A percentile compares a stretch with the other conserved stretches of the same genome.
Evolutionary conservation across 2,113 vertebrate species (phyloP).

Genomic region (Leucopsar rothschildi): DNA sequence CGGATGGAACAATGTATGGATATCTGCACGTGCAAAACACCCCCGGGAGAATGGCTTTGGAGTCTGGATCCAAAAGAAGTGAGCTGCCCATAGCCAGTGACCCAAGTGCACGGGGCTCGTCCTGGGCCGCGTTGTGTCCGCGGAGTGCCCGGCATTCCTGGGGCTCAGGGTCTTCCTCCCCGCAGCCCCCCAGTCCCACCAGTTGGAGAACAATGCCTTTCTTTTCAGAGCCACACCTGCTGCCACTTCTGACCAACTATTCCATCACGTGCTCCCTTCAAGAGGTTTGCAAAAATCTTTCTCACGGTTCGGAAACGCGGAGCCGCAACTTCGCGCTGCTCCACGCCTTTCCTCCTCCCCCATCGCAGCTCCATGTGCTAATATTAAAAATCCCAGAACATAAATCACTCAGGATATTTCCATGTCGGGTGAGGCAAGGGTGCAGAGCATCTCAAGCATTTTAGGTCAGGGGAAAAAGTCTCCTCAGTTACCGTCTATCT

Average conservation of each 20-base stretch:
- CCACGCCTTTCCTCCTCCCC: not conserved
- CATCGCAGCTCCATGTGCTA: not conserved
- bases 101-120: constrained; percentile 1
- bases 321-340: not conserved
- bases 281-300: not conserved
- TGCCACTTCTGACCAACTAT: not conserved
- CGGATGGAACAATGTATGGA: constrained; percentile 6
- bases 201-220: not conserved
- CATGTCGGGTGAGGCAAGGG: not conserved
- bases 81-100: constrained; percentile 11
- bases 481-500: not conserved
- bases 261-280: not conserved
- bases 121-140: constrained; percentile 23
- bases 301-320: not conserved
- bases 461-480: constrained; percentile 18
- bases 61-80: not conserved
- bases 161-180: accelerated
- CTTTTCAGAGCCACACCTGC: constrained; percentile 19
- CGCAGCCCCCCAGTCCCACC: not conserved
- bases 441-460: constrained; percentile 6
- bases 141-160: not conserved
- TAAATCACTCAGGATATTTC: constrained; percentile 15
- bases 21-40: not conserved
- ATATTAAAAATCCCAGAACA: constrained; percentile 20
- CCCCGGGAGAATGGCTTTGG: not conserved